Percentiles rank a stretch among this genome's conserved stretches.
Conservation (phyloP, 2,113 vertebrate species). For the Bolborhynchus lineola region DNA sequence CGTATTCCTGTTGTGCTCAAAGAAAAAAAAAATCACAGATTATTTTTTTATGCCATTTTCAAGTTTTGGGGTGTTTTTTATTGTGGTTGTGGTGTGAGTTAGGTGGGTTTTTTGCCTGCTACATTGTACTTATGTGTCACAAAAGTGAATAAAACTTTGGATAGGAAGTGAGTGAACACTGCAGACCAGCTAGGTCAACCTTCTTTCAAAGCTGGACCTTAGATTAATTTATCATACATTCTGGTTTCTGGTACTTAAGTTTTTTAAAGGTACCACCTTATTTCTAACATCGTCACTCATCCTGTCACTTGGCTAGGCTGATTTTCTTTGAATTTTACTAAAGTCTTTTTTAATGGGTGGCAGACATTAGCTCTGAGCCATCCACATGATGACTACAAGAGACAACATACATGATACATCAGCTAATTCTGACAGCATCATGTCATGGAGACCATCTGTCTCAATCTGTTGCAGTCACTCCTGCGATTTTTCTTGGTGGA, state of each 20-base stretch:
- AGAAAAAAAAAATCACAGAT: neutral
- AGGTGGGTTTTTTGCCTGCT: neutral
- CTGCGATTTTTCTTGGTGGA: neutral
- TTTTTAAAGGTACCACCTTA: neutral
- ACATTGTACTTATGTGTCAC: neutral
- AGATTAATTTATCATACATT: neutral
- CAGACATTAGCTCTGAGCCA: neutral
- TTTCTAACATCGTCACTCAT: neutral
- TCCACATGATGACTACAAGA: neutral
- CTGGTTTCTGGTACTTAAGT: neutral
- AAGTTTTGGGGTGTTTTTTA: fast-evolving
- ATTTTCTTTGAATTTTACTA: neutral
- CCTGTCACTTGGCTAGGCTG: neutral
- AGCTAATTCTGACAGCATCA: neutral
- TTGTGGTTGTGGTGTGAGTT: neutral
- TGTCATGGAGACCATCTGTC: neutral
- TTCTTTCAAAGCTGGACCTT: neutral
- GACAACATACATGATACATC: neutral
- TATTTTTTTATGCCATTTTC: neutral
- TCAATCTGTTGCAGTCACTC: neutral
- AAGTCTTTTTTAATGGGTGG: neutral
- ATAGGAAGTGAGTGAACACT: neutral
- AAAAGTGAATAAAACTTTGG: neutral
- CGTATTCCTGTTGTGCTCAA: neutral
- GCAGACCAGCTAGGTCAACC: neutral